Base-by-base conservation (phyloP, 2,797 vertebrate species). In the Nyctibius grandis region DNA sequence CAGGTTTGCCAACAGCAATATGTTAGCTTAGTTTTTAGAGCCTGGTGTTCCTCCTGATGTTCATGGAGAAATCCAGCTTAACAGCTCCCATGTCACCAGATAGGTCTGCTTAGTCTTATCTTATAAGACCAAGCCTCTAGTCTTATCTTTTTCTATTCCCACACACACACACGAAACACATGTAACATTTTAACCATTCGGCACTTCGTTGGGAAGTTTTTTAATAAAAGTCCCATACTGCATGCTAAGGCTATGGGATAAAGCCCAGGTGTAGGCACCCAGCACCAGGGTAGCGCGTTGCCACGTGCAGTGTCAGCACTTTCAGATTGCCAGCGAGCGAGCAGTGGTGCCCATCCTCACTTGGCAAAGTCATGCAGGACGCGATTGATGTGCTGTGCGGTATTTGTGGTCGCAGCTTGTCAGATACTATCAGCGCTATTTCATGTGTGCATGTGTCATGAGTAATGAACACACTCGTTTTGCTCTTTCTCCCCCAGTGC, bases 351-450 rank as follows among this genome's bases (percentile, higher is more conserved):
- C 75, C 1, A 0, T 83, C 56, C 75, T 94, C 33, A 26, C 23
- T 0, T 5, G 74, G 47, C 79, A 90, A 65, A 78, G 86, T 48
- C 79, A 77, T 15, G 3, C 81, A 73, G 67, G 34, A 26, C 76
- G 42, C 6, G 0, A 10, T 51, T 13, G 1, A 60, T 79, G 88
- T 70, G 80, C 94, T 93, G 54, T 64, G 53, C 75, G 47, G 29
- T 59, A 3, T 86, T 40, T 63, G 82, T 72, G 85, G 69, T 13
- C 80, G 85, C 51, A 83, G 93, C 88, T 47, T 91, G 85, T 88
- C 96, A 92, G 57, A 88, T n/a, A 14, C 70, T 47, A 51, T 80
- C 94, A 76, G 81, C 95, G 72, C 23, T 60, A 25, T 11, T 91
- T 89, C 83, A 40, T n/a, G 84, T 2, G 1, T 85, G 72, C 2